These are phyloP conservation scores for Anguilla pacifica DNA, from an alignment of 2,797 vertebrate genomes.

Conservation along the genomic window DNA sequence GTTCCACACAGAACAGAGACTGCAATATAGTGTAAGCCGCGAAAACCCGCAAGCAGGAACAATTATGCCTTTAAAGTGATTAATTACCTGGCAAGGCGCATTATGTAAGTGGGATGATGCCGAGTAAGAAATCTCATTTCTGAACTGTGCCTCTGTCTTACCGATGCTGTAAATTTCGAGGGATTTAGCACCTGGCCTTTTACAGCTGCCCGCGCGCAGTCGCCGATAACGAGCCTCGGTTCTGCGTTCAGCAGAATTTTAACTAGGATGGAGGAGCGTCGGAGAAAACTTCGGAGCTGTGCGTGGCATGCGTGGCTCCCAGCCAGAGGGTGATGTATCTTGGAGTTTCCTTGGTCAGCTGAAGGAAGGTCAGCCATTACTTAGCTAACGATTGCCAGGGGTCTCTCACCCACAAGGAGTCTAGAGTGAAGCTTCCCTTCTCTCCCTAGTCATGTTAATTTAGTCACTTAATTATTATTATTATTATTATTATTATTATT, in stretches of 20 bases:
- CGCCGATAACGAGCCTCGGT: not conserved
- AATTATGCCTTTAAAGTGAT: slow-evolving; percentile 17
- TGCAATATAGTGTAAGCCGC: not conserved
- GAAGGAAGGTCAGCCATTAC: not conserved
- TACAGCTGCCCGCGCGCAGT: not conserved
- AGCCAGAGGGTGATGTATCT: not conserved
- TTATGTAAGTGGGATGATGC: not conserved
- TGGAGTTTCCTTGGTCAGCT: not conserved
- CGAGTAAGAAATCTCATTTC: not conserved
- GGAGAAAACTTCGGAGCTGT: not conserved
- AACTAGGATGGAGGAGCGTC: not conserved
- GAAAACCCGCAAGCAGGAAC: not conserved
- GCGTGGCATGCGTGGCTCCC: not conserved
- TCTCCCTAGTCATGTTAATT: not conserved
- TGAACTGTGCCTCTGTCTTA: not conserved
- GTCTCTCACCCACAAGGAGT: not conserved
- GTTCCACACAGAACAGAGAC: not conserved
- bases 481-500: no score
- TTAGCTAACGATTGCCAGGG: not conserved
- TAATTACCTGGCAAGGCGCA: not conserved
- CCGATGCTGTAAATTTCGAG: not conserved
- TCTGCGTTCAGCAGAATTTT: not conserved
- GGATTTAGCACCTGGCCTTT: slow-evolving; percentile 20
- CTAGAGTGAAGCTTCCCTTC: not conserved
- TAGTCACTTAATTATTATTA: not conserved